Evolutionary conservation across 1,140 invertebrate genomes (phyloP).

Genomic region (Rhagoletis zephyria): DNA sequence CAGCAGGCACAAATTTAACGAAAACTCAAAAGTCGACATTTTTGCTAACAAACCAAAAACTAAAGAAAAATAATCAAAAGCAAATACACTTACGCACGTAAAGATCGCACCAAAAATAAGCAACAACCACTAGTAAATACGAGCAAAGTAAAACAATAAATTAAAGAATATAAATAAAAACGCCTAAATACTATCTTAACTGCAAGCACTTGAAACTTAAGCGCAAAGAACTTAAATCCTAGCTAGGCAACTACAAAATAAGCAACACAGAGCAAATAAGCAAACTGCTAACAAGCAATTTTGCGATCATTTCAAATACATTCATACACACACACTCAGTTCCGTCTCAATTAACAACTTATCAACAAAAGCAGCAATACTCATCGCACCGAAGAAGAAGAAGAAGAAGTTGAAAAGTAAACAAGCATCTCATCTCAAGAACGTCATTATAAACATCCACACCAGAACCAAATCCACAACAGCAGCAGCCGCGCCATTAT

Average conservation of each 20-base stretch:
- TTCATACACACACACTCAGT: background rate
- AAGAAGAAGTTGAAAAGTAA: background rate
- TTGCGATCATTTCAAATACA: background rate
- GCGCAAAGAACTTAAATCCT: slow-evolving; percentile 32
- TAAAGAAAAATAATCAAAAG: background rate
- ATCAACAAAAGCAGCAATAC: background rate
- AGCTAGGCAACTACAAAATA: slow-evolving; percentile 15
- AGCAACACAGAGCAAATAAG: background rate
- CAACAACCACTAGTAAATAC: background rate
- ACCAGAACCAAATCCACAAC: background rate
- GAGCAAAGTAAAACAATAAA: background rate
- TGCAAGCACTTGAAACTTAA: slow-evolving; percentile 49
- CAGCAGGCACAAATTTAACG: slow-evolving; percentile 45
- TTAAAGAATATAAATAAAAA: background rate
- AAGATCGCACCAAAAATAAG: slow-evolving; percentile 21
- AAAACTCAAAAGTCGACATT: background rate
- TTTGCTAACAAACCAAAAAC: background rate
- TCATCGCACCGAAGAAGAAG: background rate
- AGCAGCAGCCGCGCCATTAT: slow-evolving; percentile 64
- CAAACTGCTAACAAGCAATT: slow-evolving; percentile 5
- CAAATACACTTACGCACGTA: slow-evolving; percentile 6
- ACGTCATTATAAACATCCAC: background rate
- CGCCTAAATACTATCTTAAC: slow-evolving; percentile 29
- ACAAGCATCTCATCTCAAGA: background rate
- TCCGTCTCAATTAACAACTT: background rate